Evolutionary conservation across 2,797 vertebrate species (phyloP).

Genomic region (Pseudochromis fuscus): DNA sequence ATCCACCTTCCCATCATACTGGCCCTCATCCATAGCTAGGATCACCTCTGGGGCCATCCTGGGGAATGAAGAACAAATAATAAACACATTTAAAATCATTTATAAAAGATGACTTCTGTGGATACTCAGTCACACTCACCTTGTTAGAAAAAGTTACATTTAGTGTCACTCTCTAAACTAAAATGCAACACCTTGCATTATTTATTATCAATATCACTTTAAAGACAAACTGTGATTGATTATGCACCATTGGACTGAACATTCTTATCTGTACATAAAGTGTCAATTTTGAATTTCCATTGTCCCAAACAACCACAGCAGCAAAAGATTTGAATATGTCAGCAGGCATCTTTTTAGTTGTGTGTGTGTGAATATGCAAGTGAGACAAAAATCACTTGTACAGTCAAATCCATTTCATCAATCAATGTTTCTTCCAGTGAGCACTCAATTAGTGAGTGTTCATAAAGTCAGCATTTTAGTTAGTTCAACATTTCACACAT

Average conservation of each 20-base stretch:
- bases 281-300: neutral
- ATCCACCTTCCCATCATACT: constrained; percentile 98
- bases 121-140: neutral
- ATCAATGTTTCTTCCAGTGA: constrained; percentile 1
- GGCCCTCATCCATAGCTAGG: constrained; percentile 99
- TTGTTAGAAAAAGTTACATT: neutral
- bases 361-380: constrained; percentile 29
- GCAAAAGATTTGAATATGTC: constrained; percentile 23
- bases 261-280: too few species aligned
- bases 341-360: constrained; percentile 6
- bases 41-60: constrained; percentile 99
- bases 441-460: neutral
- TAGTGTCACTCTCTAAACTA: neutral
- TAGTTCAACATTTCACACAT: neutral
- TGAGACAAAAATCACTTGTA: constrained; percentile 13
- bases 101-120: neutral
- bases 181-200: neutral
- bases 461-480: constrained; percentile 4
- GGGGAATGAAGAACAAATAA: neutral
- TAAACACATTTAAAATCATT: neutral
- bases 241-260: neutral
- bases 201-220: neutral
- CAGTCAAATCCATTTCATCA: constrained; percentile 14
- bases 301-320: constrained; percentile 19
- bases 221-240: neutral